A percentile compares a stretch with the other conserved stretches of the same genome.
Conservation (phyloP, 2,797 vertebrate genomes). For the Sitta carolinensis region DNA sequence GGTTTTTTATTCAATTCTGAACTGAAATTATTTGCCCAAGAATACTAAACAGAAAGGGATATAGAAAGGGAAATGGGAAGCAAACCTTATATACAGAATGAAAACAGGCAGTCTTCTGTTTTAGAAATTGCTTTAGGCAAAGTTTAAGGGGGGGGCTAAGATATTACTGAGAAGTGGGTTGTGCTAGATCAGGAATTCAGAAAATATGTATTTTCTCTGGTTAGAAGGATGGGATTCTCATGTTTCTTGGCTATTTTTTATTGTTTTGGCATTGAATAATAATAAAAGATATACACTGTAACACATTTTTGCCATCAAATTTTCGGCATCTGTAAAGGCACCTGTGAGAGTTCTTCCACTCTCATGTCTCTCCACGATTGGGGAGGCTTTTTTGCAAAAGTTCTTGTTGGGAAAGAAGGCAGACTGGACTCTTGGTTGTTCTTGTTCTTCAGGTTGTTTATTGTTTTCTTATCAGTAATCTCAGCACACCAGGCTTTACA, state of each 20-base stretch:
- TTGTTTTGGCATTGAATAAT: not conserved
- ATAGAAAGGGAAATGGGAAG: not conserved
- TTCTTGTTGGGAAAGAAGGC: no score
- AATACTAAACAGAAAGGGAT: not conserved
- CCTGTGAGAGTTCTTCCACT: no score
- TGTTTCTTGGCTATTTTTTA: not conserved
- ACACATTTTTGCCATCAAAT: not conserved
- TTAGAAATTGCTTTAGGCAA: not conserved
- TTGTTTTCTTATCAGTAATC: no score
- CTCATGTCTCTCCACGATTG: no score
- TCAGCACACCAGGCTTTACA: no score
- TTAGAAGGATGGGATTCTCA: not conserved
- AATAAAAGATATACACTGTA: not conserved
- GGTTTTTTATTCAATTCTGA: not conserved
- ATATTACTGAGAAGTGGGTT: not conserved
- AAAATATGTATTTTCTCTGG: not conserved
- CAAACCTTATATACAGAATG: not conserved
- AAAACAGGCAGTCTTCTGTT: not conserved
- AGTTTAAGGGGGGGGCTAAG: not conserved
- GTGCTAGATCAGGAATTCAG: not conserved
- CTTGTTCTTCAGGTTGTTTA: no score
- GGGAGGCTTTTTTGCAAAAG: no score
- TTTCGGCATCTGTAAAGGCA: not conserved
- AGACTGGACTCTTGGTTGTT: no score
- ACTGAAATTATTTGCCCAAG: not conserved